Evolutionary conservation across 1,140 invertebrate species (phyloP), one percentile per base, ranked within the genome.

Genomic region (Drosophila simulans): DNA sequence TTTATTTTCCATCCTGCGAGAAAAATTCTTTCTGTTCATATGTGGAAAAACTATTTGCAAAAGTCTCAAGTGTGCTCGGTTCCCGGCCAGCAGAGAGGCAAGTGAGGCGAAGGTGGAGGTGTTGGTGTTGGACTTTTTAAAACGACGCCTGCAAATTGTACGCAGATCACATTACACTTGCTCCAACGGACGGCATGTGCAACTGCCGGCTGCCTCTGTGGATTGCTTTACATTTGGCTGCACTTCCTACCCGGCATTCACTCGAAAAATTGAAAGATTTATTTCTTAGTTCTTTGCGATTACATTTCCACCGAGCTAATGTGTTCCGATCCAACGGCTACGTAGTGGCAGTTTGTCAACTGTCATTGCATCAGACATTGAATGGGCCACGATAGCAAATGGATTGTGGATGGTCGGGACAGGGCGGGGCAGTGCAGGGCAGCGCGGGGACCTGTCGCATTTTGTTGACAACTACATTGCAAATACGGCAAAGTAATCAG

Each of bases 181-280:
- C 66, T 57, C 37, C 66, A 53, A 48, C 64, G 49, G 73, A 49
- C 65, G 49, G 69, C 54, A 80, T 84, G 66, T 72, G 75, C 76
- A 68, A 73, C 56, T 85, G 71, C 55, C 49, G 55, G 27, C 58
- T 72, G 54, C 69, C 45, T 77, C 68, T 68, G 64, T 51, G 76
- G 79, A 84, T 89, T 77, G 76, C 84, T 84, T 84, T 59, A 88
- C 84, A 89, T 84, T 89, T 78, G 76, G 70, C 60, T 83, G 84
- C 84, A 84, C 75, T 89, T 79, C 58, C 46, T 51, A n/a, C 49
- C 62, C 51, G 57, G 51, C 64, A 74, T 63, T 88, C 68, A 78
- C 59, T 81, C 69, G 60, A 75, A 88, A 89, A 89, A 89, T 89
- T 90, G 84, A 89, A 89, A 89, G 84, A 89, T 89, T 89, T 89